Base-by-base conservation (phyloP, 2,888 invertebrate genomes). In the Charanyca ferruginea region DNA sequence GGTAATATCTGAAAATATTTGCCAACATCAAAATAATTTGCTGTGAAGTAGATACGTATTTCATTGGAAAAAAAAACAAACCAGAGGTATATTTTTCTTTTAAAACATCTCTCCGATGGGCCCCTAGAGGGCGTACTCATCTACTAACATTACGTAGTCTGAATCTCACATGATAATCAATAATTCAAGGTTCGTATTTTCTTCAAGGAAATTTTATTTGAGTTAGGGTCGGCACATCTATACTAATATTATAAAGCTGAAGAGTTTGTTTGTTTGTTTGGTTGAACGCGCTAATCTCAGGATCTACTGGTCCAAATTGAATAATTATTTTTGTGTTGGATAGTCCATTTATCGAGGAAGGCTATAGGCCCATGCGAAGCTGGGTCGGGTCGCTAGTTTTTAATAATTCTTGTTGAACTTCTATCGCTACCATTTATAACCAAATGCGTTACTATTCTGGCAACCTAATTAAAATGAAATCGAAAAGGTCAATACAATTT, bases 141-240 rank as follows among this genome's bases (percentile, higher is more conserved):
- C 47, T 63, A 62, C 63, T 63, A 54, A 65, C 67, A 67, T 54
- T 58, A 67, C 57, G 55, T 20, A 71, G 65, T 32, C 53, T 35
- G 58, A 68, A 69, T 66, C 64, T 72, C 64, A 62, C 48, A 64
- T 55, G 53, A 52, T 55, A 54, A 66, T 77, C 60, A 78, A 69
- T 67, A 60, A 83, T 76, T 79, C 80, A 79, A 73, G 70, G 73
- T 78, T 77, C 54, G 59, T 53, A 60, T 57, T 63, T 77, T 53
- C 54, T 60, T 68, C 18, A 38, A 38, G 23, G 20, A 52, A 57
- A 58, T 49, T 57, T 41, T 62, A 47, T 63, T 51, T 3, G 23
- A 5, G 5, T 49, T 20, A 47, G 54, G 69, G 61, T 18, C 66
- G 47, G 8, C 22, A 28, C 3, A n/a, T n/a, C n/a, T n/a, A n/a